These are phyloP conservation scores for Prinia subflava DNA, from an alignment of 2,113 vertebrate genomes.

Conservation along the genomic window DNA sequence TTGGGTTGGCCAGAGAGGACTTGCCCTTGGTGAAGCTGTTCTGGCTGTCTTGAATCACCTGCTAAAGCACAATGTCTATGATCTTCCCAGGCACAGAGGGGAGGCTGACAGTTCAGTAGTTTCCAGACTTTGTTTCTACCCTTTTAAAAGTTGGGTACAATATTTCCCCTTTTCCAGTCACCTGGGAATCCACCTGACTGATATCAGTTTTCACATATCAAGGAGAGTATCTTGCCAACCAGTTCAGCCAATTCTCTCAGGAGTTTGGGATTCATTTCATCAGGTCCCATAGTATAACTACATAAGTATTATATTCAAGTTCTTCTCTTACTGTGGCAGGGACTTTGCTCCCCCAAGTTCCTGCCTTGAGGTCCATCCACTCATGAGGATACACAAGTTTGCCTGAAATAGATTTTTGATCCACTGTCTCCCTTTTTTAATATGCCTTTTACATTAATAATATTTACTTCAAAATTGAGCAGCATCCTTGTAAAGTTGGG, in stretches of 20 bases:
- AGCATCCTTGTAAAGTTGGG: conserved; percentile 37
- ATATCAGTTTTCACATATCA: background rate
- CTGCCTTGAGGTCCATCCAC: background rate
- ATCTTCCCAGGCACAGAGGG: background rate
- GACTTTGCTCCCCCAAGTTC: background rate
- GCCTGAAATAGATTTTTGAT: background rate
- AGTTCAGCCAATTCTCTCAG: background rate
- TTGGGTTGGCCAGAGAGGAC: background rate
- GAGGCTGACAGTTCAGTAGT: accelerated
- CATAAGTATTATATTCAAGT: background rate
- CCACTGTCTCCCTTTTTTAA: background rate
- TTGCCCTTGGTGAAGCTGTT: background rate
- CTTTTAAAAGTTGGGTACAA: background rate
- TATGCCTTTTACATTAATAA: background rate
- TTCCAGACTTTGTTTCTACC: background rate
- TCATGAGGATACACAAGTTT: background rate
- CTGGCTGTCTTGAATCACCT: background rate
- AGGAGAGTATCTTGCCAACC: background rate
- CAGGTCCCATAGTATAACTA: background rate
- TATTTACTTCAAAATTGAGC: conserved; percentile 29
- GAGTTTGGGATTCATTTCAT: background rate
- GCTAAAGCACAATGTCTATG: background rate
- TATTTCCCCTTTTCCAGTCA: background rate
- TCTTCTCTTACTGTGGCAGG: background rate
- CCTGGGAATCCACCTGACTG: background rate